Evolutionary conservation across 1,140 invertebrate genomes (phyloP), one percentile per base, ranked within the genome.

Genomic region (Homalodisca vitripennis): DNA sequence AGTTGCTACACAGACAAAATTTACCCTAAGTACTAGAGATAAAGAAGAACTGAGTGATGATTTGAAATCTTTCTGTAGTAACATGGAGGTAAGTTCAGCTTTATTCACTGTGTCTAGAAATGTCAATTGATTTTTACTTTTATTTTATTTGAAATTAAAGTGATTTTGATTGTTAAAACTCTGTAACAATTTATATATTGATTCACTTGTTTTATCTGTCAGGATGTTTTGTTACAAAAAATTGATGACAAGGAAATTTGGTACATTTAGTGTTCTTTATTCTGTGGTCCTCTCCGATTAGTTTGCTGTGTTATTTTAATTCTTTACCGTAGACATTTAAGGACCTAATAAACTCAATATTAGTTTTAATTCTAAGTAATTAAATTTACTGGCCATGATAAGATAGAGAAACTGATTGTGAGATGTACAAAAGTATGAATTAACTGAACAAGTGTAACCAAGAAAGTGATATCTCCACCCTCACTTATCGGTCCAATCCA

Each of bases 1-100:
- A 60, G 55, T 27, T 60, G 26, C 24, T 13, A 60, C 26, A 2
- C 55, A 60, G 55, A 60, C 55, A 27, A 30, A 60, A 27, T 60
- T 27, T 24, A 60, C 55, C 3, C 13, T 26, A 10, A 60, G 24
- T 27, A n/a, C 24, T 2, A 60, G 55, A 26, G 22, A 60, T 60
- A 13, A 27, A 26, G 24, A 27, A 6, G 22, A 29, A 6, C 2
- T 60, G n/a, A 26, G 27, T 60, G 26, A 29, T 26, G 24, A 27
- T 60, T 30, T 60, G 24, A 60, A 60, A n/a, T 29, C 55, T 12
- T 60, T 22, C 29, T 60, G 14, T 27, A 12, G 6, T 1, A 22
- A 26, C 12, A 24, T 13, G 12, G n/a, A 51, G 48, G 3, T 51
- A 20, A 12, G 17, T 51, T 51, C 48, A 51, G n/a, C 14, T 20